phyloP scores from a whole-genome alignment of 2,797 vertebrate species.

The Dallia pectoralis region DNA sequence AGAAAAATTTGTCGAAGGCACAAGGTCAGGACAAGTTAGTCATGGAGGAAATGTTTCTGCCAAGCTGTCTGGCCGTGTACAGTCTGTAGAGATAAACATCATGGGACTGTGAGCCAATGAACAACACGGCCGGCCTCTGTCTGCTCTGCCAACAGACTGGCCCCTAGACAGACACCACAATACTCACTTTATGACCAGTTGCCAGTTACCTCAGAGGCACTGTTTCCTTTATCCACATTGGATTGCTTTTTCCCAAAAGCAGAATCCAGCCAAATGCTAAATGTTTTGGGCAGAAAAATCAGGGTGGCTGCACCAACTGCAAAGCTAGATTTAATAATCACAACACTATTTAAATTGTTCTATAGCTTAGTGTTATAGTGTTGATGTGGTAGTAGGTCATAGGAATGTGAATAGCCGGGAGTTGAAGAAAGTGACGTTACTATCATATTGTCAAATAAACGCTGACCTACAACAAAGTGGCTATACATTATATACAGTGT shows the following conservation, averaged over 20 bases:
- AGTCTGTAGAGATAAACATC: constrained; percentile 26
- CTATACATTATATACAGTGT: too few species aligned
- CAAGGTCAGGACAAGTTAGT: constrained; percentile 1
- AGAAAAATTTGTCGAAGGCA: background rate
- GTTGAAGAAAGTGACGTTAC: too few species aligned
- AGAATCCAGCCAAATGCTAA: background rate
- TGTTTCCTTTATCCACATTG: background rate
- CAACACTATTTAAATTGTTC: background rate
- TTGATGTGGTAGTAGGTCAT: too few species aligned
- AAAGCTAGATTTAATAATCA: background rate
- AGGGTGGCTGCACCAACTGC: background rate
- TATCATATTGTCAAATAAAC: too few species aligned
- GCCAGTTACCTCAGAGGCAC: background rate
- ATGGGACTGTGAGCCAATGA: constrained; percentile 30
- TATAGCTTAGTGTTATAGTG: background rate
- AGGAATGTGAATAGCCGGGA: too few species aligned
- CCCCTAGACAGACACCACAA: background rate
- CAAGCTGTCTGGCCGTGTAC: constrained; percentile 14
- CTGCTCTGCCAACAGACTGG: background rate
- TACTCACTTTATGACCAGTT: background rate
- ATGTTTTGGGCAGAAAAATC: background rate
- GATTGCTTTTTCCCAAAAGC: background rate
- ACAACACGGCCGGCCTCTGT: background rate
- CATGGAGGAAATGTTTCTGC: constrained; percentile 7
- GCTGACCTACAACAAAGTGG: too few species aligned